phyloP scores from a whole-genome alignment of 2,797 vertebrate species.

The Octomys mimax region DNA sequence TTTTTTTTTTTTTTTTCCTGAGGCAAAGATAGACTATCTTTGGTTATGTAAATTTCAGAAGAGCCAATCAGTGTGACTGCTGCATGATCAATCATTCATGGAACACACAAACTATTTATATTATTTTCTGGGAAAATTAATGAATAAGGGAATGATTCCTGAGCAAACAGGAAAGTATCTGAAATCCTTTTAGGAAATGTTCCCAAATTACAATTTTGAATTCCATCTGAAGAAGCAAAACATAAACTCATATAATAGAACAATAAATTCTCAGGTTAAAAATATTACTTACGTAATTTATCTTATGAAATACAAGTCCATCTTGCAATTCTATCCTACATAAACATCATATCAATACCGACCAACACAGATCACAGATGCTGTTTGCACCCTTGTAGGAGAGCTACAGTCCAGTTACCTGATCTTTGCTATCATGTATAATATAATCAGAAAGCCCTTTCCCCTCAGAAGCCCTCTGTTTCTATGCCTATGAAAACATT shows the following conservation, averaged over 20 bases:
- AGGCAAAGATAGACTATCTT: background rate
- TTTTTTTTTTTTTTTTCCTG: constrained; percentile 22
- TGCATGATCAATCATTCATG: background rate
- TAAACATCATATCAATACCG: background rate
- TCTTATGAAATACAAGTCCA: constrained; percentile 46
- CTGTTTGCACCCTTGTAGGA: background rate
- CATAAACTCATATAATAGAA: background rate
- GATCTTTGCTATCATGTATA: background rate
- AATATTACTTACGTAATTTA: background rate
- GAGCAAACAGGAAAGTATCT: constrained; percentile 49
- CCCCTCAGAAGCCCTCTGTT: background rate
- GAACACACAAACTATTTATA: constrained; percentile 12
- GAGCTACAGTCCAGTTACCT: background rate
- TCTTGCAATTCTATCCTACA: background rate
- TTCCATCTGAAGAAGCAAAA: constrained; percentile 51
- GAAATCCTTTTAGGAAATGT: constrained; percentile 43
- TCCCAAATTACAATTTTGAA: constrained; percentile 49
- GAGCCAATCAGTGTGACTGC: background rate
- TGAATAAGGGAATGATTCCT: constrained; percentile 18
- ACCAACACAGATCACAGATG: background rate
- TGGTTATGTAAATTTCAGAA: constrained; percentile 16
- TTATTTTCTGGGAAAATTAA: constrained; percentile 29
- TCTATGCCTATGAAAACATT: constrained; percentile 29
- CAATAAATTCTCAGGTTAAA: constrained; percentile 8
- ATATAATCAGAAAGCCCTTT: background rate